These are phyloP conservation scores for Hemaris fuciformis DNA, from an alignment of 2,888 invertebrate genomes.

Conservation along the genomic window DNA sequence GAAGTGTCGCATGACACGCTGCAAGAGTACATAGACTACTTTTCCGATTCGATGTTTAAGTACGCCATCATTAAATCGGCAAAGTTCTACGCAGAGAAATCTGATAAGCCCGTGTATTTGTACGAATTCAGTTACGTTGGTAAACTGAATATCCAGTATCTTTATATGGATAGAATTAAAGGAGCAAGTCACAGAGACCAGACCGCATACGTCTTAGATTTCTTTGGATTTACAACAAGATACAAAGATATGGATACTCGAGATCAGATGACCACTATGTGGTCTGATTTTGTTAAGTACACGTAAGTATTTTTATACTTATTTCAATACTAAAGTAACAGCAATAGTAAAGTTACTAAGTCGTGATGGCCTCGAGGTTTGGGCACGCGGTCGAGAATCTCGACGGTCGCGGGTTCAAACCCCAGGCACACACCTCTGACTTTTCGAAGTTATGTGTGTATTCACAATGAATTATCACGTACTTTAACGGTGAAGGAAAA, in stretches of 20 bases:
- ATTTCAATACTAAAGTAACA: background rate
- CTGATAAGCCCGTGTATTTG: constrained; percentile 51
- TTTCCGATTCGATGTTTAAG: constrained; percentile 71
- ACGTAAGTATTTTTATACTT: constrained; percentile 50
- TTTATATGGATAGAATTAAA: constrained; percentile 57
- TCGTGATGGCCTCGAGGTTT: no score
- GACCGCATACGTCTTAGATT: constrained; percentile 64
- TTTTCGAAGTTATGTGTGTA: no score
- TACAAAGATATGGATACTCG: constrained; percentile 59
- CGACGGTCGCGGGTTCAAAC: no score
- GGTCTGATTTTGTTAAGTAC: constrained; percentile 66
- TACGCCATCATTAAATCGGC: constrained; percentile 64
- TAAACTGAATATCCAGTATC: constrained; percentile 56
- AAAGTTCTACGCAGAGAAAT: constrained; percentile 48
- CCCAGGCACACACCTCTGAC: no score
- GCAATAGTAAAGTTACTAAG: no score
- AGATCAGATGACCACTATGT: constrained; percentile 66
- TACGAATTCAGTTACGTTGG: constrained; percentile 71
- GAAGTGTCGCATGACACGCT: constrained; percentile 47
- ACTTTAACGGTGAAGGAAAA: no score
- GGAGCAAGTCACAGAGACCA: constrained; percentile 75
- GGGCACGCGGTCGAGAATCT: no score
- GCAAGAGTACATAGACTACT: constrained; percentile 62
- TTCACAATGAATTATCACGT: no score
- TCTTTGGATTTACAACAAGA: constrained; percentile 52